phyloP scores from a whole-genome alignment of 2,888 invertebrate species.

The Drosophila nr. medialis region DNA sequence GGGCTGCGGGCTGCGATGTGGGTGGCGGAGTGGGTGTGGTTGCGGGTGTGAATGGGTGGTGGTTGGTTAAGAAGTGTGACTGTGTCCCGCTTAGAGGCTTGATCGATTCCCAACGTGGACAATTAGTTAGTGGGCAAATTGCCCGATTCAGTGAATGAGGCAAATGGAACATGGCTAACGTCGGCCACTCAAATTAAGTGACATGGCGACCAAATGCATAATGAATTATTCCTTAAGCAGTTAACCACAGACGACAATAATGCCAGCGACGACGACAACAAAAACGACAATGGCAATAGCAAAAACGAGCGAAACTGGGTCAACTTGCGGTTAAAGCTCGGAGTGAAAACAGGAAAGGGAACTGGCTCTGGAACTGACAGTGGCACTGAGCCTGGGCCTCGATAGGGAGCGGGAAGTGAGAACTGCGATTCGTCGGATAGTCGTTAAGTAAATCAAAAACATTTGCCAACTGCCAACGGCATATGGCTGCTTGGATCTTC shows the following conservation, averaged over 20 bases:
- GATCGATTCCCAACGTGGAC: constrained; percentile 71
- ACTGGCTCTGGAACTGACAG: not conserved
- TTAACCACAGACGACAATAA: constrained; percentile 59
- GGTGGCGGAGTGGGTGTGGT: not conserved
- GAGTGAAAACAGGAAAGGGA: constrained; percentile 4
- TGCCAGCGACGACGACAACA: constrained; percentile 7
- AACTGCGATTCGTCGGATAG: constrained; percentile 21
- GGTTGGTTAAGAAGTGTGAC: constrained; percentile 8
- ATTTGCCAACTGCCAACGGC: constrained; percentile 63
- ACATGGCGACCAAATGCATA: constrained; percentile 72
- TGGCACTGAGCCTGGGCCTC: not conserved
- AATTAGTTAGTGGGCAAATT: constrained; percentile 73
- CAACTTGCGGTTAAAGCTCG: constrained; percentile 42
- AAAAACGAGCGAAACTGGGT: constrained; percentile 48
- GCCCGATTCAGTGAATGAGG: constrained; percentile 57
- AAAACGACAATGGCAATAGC: constrained; percentile 1
- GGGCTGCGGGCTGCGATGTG: not conserved
- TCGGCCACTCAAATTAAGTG: constrained; percentile 74
- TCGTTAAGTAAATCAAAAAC: constrained; percentile 67
- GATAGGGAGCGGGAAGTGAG: not conserved
- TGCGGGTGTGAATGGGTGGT: not conserved
- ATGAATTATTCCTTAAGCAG: constrained; percentile 80
- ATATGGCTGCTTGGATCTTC: constrained; percentile 36
- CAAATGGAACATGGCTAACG: constrained; percentile 14
- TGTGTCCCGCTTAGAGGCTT: constrained; percentile 46